Conservation (phyloP, 2,797 vertebrate species). For the Acanthopagrus latus region DNA sequence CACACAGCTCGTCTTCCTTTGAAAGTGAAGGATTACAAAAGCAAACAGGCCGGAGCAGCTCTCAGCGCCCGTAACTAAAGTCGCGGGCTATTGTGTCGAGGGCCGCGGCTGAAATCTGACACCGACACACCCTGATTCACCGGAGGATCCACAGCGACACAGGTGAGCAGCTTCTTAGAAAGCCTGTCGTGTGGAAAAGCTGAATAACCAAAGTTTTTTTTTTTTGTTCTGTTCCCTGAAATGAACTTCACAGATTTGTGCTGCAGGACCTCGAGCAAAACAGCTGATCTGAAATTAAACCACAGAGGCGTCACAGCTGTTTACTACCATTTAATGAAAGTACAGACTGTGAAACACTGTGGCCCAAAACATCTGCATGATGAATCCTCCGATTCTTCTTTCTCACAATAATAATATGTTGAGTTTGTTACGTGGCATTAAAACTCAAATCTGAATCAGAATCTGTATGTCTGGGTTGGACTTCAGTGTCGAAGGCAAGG, state of each 20-base stretch:
- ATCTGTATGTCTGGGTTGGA: background rate
- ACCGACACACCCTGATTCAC: conserved; percentile 56
- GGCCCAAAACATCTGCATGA: background rate
- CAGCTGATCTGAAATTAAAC: conserved; percentile 50
- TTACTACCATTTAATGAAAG: conserved; percentile 27
- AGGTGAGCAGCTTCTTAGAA: conserved; percentile 46
- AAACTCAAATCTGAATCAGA: background rate
- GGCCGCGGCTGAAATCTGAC: conserved; percentile 59
- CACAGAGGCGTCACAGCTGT: conserved; percentile 12
- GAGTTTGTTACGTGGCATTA: background rate
- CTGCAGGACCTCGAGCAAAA: conserved; percentile 17
- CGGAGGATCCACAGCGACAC: conserved; percentile 22
- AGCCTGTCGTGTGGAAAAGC: conserved; percentile 1
- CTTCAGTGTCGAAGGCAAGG: background rate
- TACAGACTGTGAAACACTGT: conserved; percentile 20
- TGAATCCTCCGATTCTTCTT: background rate
- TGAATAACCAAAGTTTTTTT: background rate
- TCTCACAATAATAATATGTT: background rate
- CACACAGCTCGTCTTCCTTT: conserved; percentile 45
- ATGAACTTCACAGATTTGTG: conserved; percentile 4
- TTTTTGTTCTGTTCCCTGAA: background rate
- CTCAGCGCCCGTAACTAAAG: conserved; percentile 35
- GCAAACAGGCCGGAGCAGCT: conserved; percentile 42
- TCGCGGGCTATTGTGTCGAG: conserved; percentile 35
- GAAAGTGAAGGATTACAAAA: conserved; percentile 56